These are phyloP conservation scores for Blomia tropicalis DNA, from an alignment of 2,888 invertebrate species.

Conservation along the genomic window DNA sequence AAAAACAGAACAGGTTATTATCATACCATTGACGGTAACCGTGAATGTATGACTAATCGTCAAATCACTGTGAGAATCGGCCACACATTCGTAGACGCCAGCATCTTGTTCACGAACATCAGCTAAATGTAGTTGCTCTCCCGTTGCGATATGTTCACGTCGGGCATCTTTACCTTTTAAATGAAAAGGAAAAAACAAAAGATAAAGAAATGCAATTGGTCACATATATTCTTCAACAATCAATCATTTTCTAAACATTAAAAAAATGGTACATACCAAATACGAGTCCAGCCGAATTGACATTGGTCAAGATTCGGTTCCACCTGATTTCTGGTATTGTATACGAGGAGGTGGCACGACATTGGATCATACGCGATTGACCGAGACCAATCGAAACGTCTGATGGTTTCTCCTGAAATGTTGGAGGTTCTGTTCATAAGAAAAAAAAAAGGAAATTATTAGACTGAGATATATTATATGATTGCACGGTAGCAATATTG, in stretches of 20 bases:
- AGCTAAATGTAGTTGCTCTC: conserved; percentile 9
- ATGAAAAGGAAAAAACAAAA: background rate
- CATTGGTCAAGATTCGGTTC: conserved; percentile 1
- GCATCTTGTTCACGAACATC: conserved; percentile 8
- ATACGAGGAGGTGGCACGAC: background rate
- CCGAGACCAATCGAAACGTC: conserved; percentile 5
- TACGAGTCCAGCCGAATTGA: conserved; percentile 1
- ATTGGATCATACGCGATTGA: background rate
- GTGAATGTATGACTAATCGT: conserved; percentile 10
- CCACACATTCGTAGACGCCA: conserved; percentile 19
- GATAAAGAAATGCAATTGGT: background rate
- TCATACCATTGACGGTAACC: conserved; percentile 15
- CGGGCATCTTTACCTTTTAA: background rate
- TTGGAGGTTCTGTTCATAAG: background rate
- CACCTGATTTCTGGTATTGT: conserved; percentile 3
- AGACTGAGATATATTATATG: background rate
- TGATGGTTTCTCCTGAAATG: background rate
- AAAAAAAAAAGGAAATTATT: background rate
- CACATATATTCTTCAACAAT: background rate
- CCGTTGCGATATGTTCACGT: conserved; percentile 9
- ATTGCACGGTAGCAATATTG: too few species aligned
- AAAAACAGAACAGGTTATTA: background rate
- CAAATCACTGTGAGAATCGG: conserved; percentile 13
- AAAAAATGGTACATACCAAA: background rate
- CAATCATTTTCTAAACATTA: too few species aligned